A percentile compares a stretch with the other conserved stretches of the same genome.
Conservation (phyloP, 2,888 invertebrate species). For the Artemia sinica region DNA sequence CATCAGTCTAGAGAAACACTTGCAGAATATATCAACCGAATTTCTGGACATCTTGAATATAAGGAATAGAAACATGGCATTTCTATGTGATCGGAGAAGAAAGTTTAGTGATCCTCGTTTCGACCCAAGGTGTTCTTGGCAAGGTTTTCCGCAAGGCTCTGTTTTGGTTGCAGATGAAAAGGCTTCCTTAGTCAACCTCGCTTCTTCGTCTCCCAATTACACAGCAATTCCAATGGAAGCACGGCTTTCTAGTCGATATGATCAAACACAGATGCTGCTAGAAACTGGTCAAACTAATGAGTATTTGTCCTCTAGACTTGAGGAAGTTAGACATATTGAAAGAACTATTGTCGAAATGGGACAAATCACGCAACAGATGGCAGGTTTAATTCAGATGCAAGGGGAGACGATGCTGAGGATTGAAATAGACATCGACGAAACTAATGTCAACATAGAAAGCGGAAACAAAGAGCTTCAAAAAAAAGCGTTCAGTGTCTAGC, state of each 20-base stretch:
- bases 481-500: no score
- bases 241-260: constrained; percentile 37
- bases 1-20: no score
- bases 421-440: neutral
- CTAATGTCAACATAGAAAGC: no score
- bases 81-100: no score
- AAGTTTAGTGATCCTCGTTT: no score
- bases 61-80: no score
- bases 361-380: constrained; percentile 86
- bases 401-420: constrained; percentile 86
- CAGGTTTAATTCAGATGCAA: constrained; percentile 93
- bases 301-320: constrained; percentile 79
- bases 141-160: no score
- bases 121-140: no score
- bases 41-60: no score
- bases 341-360: constrained; percentile 96
- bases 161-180: neutral
- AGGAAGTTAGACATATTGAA: constrained; percentile 98
- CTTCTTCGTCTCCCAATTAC: constrained; percentile 38
- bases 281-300: constrained; percentile 41
- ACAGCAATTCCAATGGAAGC: constrained; percentile 72
- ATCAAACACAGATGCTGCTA: constrained; percentile 51
- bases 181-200: neutral
- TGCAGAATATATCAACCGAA: no score
- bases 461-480: no score